Evolutionary conservation across 1,140 invertebrate genomes (phyloP).

Genomic region (Elysia chlorotica): DNA sequence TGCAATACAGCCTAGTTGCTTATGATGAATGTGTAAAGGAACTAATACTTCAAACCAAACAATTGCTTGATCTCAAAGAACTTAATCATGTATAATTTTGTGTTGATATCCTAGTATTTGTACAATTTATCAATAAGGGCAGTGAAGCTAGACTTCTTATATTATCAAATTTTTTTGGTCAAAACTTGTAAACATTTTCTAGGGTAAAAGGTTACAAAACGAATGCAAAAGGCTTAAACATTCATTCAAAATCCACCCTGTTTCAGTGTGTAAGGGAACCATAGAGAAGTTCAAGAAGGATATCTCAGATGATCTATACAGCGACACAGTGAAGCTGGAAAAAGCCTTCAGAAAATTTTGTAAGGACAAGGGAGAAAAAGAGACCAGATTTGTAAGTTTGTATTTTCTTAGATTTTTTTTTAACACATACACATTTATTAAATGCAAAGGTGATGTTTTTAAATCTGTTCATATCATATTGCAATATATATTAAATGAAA

Average conservation of each 20-base stretch:
- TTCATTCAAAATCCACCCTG: too few species aligned
- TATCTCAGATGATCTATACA: not conserved
- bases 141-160: not conserved
- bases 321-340: conserved; percentile 10
- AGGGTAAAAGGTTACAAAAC: too few species aligned
- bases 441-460: not conserved
- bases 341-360: conserved; percentile 15
- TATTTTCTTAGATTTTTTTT: not conserved
- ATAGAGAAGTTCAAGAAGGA: conserved; percentile 16
- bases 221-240: too few species aligned
- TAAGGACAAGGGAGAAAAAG: conserved; percentile 21
- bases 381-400: conserved; percentile 21
- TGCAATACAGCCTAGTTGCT: too few species aligned
- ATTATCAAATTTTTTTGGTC: not conserved
- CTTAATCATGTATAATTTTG: not conserved
- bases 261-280: conserved; percentile 11
- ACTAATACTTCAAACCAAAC: too few species aligned
- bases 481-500: not conserved
- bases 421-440: too few species aligned
- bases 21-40: too few species aligned
- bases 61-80: too few species aligned
- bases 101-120: not conserved
- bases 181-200: too few species aligned
- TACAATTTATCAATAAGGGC: not conserved
- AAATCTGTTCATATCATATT: not conserved